Evolutionary conservation across 2,113 vertebrate species (phyloP), one percentile per base, ranked within the genome.

Genomic region (Girardinichthys multiradiatus): DNA sequence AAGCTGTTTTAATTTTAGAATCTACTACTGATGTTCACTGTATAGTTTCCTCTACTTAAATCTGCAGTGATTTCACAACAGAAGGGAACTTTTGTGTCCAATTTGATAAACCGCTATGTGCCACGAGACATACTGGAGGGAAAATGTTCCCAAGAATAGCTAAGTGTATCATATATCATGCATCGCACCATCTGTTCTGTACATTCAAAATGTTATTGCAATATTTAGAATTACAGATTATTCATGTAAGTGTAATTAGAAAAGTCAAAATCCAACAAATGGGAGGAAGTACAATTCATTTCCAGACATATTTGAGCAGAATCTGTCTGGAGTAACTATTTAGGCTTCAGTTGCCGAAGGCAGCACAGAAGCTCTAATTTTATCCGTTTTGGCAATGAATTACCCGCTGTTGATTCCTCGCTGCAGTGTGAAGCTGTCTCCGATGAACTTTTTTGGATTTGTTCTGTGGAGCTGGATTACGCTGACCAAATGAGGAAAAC

Each of bases 81-180:
- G 80, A 86, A 85, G 87, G 86, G 73, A 87, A 87, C 75, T 87
- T 89, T 91, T 90, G 80, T 79, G 90, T 87, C 85, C 68, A 79
- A 76, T 90, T 89, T 90, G 84, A 91, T 92, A 86, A 90, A 92
- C 89, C 30, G 60, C 77, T 83, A 57, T 37, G 63, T 82, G 86
- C 85, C 76, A 88, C 39, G 74, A 87, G 90, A 92, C 88, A 85
- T 87, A 92, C 91, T 88, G 74, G 77, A 85, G 87, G 92, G 90
- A 91, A 88, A 86, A 91, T 87, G 84, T 91, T 91, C 89, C 93
- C 90, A 81, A 92, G 91, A 94, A 94, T 93, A 94, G 91, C 89
- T 83, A 86, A 90, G 87, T 84, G 87, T 83, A 91, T 92, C 92
- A 90, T 93, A 85, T 89, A 93, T 91, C 90, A 92, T 93, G 87